A percentile compares a stretch with the other conserved stretches of the same genome.
Evolutionary conservation across 2,797 vertebrate species (phyloP).

Genomic region (Labroides dimidiatus): DNA sequence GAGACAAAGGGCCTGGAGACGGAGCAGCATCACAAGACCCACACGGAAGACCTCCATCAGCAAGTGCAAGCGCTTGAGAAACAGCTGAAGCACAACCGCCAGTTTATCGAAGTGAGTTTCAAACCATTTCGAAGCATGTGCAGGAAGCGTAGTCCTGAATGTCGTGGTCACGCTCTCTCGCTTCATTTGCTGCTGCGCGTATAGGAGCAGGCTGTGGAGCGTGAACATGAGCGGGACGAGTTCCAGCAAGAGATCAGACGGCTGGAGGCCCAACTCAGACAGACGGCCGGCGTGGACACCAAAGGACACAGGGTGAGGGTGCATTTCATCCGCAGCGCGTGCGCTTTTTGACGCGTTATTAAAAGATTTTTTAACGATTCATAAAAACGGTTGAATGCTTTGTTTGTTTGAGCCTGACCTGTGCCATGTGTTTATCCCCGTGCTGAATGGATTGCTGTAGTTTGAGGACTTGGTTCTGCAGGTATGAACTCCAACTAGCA

Average conservation of each 20-base stretch:
- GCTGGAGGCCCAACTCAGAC: constrained; percentile 88
- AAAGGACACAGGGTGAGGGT: constrained; percentile 74
- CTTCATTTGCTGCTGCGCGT: constrained; percentile 3
- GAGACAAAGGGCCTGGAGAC: constrained; percentile 84
- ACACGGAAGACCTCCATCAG: constrained; percentile 88
- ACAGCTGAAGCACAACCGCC: constrained; percentile 92
- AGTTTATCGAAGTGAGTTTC: constrained; percentile 93
- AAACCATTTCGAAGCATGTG: too few relatives aligned
- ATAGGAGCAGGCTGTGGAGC: constrained; percentile 94
- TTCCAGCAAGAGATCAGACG: constrained; percentile 96
- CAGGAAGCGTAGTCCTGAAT: too few relatives aligned
- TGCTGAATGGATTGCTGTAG: constrained; percentile 81
- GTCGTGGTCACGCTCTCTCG: not conserved
- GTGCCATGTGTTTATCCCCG: constrained; percentile 74
- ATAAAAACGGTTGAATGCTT: constrained; percentile 32
- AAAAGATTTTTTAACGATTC: not conserved
- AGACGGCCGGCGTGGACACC: constrained; percentile 67
- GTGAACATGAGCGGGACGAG: constrained; percentile 97
- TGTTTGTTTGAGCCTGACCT: constrained; percentile 67
- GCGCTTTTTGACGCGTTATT: constrained; percentile 1
- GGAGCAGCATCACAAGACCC: constrained; percentile 81
- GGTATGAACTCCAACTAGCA: constrained; percentile 79
- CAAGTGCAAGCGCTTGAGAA: constrained; percentile 92
- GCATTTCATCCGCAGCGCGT: constrained; percentile 3
- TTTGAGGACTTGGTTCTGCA: constrained; percentile 88